These are phyloP conservation scores for Charadrius vociferus DNA, from an alignment of 2,113 vertebrate genomes.

Conservation along the genomic window DNA sequence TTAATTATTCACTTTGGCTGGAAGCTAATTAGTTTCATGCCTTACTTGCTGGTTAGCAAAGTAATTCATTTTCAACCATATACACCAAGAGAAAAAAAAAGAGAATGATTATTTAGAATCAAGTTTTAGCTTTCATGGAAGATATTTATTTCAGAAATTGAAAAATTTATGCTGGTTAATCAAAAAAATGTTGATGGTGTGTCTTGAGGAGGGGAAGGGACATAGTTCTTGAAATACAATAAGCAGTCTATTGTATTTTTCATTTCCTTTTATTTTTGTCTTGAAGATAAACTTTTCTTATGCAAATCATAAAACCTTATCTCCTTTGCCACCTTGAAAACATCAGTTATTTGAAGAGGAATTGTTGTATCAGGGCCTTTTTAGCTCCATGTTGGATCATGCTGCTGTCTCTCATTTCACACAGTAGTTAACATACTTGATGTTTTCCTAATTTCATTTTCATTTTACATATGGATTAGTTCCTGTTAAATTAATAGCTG, in stretches of 20 bases:
- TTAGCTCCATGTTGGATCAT: not conserved
- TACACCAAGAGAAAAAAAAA: not conserved
- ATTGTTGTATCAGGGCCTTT: not conserved
- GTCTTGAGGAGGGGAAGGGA: not conserved
- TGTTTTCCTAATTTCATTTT: not conserved
- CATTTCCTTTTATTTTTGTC: not conserved
- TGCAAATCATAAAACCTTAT: not conserved
- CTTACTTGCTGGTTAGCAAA: not conserved
- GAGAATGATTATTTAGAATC: not conserved
- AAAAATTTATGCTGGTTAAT: not conserved
- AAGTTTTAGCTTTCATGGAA: not conserved
- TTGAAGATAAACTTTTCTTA: not conserved
- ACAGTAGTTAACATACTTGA: not conserved
- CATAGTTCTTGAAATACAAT: not conserved
- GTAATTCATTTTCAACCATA: not conserved
- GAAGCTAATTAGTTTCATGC: not conserved
- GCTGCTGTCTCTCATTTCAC: not conserved
- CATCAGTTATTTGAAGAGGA: not conserved
- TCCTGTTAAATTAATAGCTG: not conserved
- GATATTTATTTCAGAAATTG: not conserved
- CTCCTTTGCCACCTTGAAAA: not conserved
- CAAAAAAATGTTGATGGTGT: not conserved
- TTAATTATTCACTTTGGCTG: slow-evolving; percentile 1
- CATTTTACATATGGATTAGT: not conserved
- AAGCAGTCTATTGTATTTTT: not conserved